Conservation (phyloP, 2,797 vertebrate species). For the Channa striata region DNA sequence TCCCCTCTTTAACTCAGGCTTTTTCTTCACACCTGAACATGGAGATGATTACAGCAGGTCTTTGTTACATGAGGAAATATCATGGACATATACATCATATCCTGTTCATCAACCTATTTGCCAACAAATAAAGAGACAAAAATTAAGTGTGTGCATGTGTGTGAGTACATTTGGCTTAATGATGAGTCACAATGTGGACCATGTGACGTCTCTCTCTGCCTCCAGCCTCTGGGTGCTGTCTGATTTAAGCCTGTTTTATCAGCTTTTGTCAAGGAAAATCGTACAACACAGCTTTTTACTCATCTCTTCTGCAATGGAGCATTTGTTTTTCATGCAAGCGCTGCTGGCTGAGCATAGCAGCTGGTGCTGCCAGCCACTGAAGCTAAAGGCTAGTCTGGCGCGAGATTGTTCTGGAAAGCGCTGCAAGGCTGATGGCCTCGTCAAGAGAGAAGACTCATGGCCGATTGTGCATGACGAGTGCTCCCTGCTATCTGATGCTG, state of each 20-base stretch:
- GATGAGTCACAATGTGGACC: slow-evolving; percentile 27
- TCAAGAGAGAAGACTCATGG: slow-evolving; percentile 53
- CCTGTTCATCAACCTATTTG: slow-evolving; percentile 24
- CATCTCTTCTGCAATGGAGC: slow-evolving; percentile 51
- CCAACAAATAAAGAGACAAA: slow-evolving; percentile 6
- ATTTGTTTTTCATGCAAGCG: slow-evolving; percentile 39
- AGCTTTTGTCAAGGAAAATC: slow-evolving; percentile 25
- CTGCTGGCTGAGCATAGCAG: slow-evolving; percentile 50
- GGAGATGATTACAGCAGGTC: slow-evolving; percentile 19
- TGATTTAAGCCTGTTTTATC: slow-evolving; percentile 16
- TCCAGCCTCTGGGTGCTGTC: slow-evolving; percentile 2
- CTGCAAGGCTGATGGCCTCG: slow-evolving; percentile 61
- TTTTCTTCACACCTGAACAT: slow-evolving; percentile 36
- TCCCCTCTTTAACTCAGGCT: slow-evolving; percentile 46
- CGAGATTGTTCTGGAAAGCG: slow-evolving; percentile 62
- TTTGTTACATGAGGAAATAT: background rate
- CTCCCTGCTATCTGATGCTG: slow-evolving; percentile 52
- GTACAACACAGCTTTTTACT: slow-evolving; percentile 17
- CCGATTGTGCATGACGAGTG: slow-evolving; percentile 54
- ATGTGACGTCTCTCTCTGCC: slow-evolving; percentile 26
- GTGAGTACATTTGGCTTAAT: slow-evolving; percentile 9
- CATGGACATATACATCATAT: background rate
- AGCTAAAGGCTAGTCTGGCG: slow-evolving; percentile 59
- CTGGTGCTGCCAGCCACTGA: slow-evolving; percentile 50
- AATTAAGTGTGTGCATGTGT: no score